Conservation (phyloP, 1,140 invertebrate genomes). For the Brachionus manjavacas region DNA sequence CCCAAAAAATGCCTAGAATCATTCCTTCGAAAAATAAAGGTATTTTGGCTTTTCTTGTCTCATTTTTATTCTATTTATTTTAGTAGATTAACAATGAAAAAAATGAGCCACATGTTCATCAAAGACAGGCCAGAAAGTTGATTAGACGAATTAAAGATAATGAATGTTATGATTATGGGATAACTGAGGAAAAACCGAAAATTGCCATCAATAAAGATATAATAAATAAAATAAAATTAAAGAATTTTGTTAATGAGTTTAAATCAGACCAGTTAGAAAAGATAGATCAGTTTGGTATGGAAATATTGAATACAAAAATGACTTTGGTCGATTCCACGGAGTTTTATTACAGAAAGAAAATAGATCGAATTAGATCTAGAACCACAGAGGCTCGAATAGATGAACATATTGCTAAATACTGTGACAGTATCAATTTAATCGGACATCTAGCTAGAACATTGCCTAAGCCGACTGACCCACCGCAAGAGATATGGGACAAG, state of each 20-base stretch:
- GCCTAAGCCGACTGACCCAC: neutral
- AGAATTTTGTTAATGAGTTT: neutral
- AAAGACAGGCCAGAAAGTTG: neutral
- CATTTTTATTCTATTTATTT: neutral
- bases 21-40: neutral
- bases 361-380: conserved; percentile 3
- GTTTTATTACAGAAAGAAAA: neutral
- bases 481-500: neutral
- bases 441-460: neutral
- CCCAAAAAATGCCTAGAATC: neutral
- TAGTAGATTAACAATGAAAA: neutral
- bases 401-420: neutral
- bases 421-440: conserved; percentile 6
- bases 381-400: neutral
- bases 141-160: neutral
- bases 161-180: neutral
- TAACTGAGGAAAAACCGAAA: neutral
- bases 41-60: neutral
- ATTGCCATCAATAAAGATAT: neutral
- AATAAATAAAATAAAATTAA: neutral
- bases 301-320: neutral
- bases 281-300: neutral
- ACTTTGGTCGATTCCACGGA: neutral
- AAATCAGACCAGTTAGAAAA: neutral
- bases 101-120: neutral